Evolutionary conservation across 2,797 vertebrate genomes (phyloP).

Genomic region (Acomys russatus): DNA sequence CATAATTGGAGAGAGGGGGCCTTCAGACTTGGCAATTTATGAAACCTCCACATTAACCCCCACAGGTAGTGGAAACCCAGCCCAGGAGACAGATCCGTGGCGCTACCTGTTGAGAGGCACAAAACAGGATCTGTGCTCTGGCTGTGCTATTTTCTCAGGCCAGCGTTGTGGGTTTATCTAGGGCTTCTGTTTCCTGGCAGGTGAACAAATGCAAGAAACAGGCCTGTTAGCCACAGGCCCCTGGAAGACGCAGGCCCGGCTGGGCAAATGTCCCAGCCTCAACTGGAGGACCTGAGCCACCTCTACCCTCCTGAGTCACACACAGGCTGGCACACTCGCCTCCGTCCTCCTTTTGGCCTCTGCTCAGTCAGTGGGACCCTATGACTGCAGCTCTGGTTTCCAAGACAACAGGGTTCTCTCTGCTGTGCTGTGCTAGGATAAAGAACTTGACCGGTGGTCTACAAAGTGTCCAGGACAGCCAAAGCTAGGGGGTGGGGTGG

Average conservation of each 20-base stretch:
- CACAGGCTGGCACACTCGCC: not conserved
- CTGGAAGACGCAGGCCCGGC: not conserved
- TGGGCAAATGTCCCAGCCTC: rapidly evolving
- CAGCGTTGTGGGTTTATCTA: rapidly evolving
- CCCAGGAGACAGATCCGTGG: not conserved
- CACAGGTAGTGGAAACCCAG: not conserved
- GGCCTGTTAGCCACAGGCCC: not conserved
- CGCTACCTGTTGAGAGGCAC: not conserved
- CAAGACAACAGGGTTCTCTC: no score
- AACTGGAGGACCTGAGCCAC: rapidly evolving
- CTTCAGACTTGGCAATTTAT: not conserved
- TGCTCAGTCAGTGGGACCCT: not conserved
- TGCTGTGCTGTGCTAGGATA: not conserved
- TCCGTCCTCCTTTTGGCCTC: not conserved
- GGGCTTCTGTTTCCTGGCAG: slow-evolving; percentile 3
- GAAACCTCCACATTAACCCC: not conserved
- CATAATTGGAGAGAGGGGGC: not conserved
- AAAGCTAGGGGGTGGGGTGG: not conserved
- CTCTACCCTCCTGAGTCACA: not conserved
- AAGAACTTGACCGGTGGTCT: not conserved
- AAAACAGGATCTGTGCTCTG: not conserved
- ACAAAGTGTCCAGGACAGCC: no score
- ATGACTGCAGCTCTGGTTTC: not conserved
- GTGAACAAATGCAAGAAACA: not conserved
- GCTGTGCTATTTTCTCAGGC: not conserved